phyloP scores from a whole-genome alignment of 2,888 invertebrate species.

The Ophion ventricosus region DNA sequence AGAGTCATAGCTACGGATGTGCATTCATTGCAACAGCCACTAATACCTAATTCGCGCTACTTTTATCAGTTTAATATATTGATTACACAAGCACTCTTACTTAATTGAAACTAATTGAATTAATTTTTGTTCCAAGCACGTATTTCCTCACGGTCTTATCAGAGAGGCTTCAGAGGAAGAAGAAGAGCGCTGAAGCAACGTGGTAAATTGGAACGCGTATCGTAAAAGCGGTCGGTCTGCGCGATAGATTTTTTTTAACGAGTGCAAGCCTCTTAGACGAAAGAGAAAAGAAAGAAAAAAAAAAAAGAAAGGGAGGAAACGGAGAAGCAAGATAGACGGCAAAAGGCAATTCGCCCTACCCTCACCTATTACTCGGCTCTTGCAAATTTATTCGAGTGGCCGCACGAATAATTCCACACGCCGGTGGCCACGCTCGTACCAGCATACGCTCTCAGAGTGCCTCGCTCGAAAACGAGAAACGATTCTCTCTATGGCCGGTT shows the following conservation, averaged over 20 bases:
- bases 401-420: constrained; percentile 64
- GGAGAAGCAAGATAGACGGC: constrained; percentile 18
- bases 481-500: constrained; percentile 58
- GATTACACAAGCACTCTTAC: background rate
- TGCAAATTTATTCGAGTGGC: constrained; percentile 71
- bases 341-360: constrained; percentile 41
- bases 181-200: background rate
- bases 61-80: background rate
- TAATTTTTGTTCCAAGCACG: background rate
- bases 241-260: constrained; percentile 40
- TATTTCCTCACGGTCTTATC: background rate
- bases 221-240: constrained; percentile 30
- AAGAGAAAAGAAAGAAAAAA: constrained; percentile 1
- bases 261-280: constrained; percentile 28
- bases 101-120: constrained; percentile 10
- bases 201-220: constrained; percentile 17
- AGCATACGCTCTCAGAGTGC: constrained; percentile 65
- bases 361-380: constrained; percentile 40
- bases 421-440: constrained; percentile 25
- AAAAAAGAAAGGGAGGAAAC: constrained; percentile 16
- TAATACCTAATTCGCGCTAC: too few relatives aligned
- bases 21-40: too few relatives aligned
- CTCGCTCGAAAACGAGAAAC: constrained; percentile 42
- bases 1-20: too few relatives aligned
- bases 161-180: too few relatives aligned